These are phyloP conservation scores for Pelobates cultripes DNA, from an alignment of 2,797 vertebrate species.

Conservation along the genomic window DNA sequence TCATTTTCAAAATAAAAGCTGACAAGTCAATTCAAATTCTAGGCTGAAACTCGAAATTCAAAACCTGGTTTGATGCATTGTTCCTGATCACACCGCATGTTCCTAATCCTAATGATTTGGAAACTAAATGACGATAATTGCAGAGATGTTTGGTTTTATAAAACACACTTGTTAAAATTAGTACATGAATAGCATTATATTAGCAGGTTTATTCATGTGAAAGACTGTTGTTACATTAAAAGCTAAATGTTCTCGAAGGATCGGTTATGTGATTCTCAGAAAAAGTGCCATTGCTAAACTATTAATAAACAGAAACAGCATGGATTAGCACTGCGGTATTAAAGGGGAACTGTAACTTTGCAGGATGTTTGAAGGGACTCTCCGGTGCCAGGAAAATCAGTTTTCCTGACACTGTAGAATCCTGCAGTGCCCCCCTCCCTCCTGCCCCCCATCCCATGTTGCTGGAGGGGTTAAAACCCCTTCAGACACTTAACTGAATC, in stretches of 20 bases:
- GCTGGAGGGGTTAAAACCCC: no score
- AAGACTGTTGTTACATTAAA: not conserved
- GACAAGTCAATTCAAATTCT: not conserved
- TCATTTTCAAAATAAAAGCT: not conserved
- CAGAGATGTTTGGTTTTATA: slow-evolving; percentile 6
- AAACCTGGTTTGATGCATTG: not conserved
- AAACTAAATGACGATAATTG: not conserved
- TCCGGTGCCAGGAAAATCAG: no score
- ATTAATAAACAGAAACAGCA: no score
- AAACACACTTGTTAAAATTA: not conserved
- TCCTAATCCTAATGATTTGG: not conserved
- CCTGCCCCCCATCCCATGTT: no score
- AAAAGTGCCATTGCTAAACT: not conserved
- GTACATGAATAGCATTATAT: not conserved
- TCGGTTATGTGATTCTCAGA: not conserved
- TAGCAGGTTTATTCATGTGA: not conserved
- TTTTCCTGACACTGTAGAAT: no score
- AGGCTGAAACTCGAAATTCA: not conserved
- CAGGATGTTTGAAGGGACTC: no score
- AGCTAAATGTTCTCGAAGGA: not conserved
- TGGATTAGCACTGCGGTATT: no score
- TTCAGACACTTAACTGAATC: no score
- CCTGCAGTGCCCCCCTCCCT: no score
- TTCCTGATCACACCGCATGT: not conserved
- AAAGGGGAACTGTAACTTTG: no score